These are phyloP conservation scores for Myocastor coypus DNA, from an alignment of 2,113 vertebrate genomes.

Conservation along the genomic window DNA sequence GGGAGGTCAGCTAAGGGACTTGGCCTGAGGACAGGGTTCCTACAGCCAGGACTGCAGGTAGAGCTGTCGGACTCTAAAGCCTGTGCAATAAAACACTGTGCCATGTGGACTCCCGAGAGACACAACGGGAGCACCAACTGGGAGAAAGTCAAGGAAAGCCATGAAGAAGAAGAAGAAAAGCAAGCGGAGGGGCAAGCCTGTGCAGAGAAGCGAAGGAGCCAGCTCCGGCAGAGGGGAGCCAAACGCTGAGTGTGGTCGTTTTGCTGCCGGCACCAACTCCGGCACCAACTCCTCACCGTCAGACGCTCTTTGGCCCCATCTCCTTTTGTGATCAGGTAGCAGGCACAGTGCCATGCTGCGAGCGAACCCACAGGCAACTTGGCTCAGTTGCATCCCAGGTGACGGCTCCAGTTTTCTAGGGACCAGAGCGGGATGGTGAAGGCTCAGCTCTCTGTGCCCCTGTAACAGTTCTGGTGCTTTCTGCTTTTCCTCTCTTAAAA, in stretches of 20 bases:
- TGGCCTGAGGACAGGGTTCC: accelerated
- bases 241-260: background rate
- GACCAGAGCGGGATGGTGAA: background rate
- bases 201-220: too few species aligned
- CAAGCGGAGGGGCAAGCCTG: background rate
- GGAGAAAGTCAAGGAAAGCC: background rate
- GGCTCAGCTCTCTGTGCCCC: background rate
- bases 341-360: too few species aligned
- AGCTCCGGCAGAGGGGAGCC: background rate
- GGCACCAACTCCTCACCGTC: background rate
- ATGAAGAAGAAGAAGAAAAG: background rate
- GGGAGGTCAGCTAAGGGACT: background rate
- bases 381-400: accelerated
- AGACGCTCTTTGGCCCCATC: background rate
- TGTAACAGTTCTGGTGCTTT: background rate
- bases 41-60: background rate
- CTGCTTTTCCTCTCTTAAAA: background rate
- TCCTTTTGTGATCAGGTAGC: background rate
- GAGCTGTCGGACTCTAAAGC: background rate
- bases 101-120: accelerated
- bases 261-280: background rate
- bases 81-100: accelerated
- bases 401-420: background rate
- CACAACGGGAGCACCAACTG: accelerated
- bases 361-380: background rate